Evolutionary conservation across 2,113 vertebrate species (phyloP).

Genomic region (Cranoglanis bouderius): DNA sequence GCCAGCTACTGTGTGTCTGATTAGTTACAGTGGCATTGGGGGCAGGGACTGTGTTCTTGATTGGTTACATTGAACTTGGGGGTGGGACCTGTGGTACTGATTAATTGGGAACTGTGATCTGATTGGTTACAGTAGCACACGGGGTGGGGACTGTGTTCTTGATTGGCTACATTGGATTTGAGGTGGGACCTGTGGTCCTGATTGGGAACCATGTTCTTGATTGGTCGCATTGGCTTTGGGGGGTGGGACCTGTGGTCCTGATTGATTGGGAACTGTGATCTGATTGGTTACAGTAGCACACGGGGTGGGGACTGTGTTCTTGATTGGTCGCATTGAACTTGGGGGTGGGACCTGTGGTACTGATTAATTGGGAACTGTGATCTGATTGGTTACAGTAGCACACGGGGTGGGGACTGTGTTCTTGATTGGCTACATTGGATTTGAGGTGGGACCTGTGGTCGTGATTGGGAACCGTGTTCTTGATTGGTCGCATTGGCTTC

Average conservation of each 20-base stretch:
- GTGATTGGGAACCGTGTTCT: not conserved
- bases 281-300: not conserved
- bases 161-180: not conserved
- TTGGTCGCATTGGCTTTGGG: not conserved
- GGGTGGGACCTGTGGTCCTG: not conserved
- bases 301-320: not conserved
- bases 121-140: not conserved
- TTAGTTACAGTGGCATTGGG: not conserved
- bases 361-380: not conserved
- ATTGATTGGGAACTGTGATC: not conserved
- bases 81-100: too few relatives aligned
- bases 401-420: not conserved
- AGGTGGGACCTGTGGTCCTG: too few relatives aligned
- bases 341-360: not conserved
- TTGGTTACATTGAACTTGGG: too few relatives aligned
- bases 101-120: too few relatives aligned
- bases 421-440: not conserved
- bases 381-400: not conserved
- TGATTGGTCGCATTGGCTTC: not conserved
- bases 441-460: too few relatives aligned
- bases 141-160: not conserved
- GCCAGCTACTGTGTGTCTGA: not conserved
- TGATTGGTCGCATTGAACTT: not conserved
- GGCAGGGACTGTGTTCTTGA: accelerated
- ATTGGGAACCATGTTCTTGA: not conserved